A percentile compares a stretch with the other conserved stretches of the same genome.
phyloP scores from a whole-genome alignment of 2,797 vertebrate genomes.

The Varecia variegata region DNA sequence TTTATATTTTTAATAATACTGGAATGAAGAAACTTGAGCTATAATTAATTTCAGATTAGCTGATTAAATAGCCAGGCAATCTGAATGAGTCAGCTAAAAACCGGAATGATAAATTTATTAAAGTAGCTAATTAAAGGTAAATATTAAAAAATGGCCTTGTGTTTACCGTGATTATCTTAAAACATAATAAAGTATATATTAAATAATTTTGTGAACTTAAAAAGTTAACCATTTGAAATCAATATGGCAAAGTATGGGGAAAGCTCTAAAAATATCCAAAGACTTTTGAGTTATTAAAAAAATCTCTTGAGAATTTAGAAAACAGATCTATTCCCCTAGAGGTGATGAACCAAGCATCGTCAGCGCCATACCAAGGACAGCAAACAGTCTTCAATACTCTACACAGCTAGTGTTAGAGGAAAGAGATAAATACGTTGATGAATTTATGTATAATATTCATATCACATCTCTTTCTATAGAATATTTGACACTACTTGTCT shows the following conservation, averaged over 20 bases:
- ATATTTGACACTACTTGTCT: not conserved
- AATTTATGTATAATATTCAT: not conserved
- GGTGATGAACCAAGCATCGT: not conserved
- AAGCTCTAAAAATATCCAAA: not conserved
- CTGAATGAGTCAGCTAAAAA: slow-evolving; percentile 42
- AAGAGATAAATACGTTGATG: not conserved
- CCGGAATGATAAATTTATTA: slow-evolving; percentile 18
- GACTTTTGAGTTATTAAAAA: not conserved
- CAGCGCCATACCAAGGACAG: not conserved
- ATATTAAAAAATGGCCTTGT: not conserved
- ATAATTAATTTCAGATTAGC: slow-evolving; percentile 55
- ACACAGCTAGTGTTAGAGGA: not conserved
- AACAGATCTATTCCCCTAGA: not conserved
- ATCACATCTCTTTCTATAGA: not conserved
- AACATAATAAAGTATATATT: not conserved
- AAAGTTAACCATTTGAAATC: not conserved
- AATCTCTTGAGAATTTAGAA: not conserved
- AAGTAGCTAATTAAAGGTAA: slow-evolving; percentile 7
- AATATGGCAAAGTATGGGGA: not conserved
- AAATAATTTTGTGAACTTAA: not conserved
- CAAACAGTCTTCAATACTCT: not conserved
- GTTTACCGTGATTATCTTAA: not conserved
- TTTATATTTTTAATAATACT: not conserved
- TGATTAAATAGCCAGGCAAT: not conserved
- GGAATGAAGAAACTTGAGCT: slow-evolving; percentile 32